Evolutionary conservation across 2,113 vertebrate species (phyloP), one percentile per base, ranked within the genome.

Genomic region (Chlorodrepanis virens): DNA sequence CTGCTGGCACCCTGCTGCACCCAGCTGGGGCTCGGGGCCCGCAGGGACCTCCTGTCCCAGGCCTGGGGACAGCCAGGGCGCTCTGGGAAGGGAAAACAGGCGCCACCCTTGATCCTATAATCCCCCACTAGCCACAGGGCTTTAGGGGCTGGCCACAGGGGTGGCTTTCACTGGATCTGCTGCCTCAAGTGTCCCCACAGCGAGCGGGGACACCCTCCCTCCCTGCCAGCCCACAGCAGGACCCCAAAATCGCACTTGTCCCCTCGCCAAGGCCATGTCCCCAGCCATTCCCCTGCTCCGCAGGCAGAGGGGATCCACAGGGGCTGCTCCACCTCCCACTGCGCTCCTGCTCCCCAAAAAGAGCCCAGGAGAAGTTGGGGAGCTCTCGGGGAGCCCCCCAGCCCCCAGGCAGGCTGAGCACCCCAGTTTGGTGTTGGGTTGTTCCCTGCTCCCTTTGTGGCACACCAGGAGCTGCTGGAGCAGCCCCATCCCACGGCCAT

Each of bases 401-500:
- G 40, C 29, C 23, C 1, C 24, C 76, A 12, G n/a, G n/a, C 15
- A 29, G 37, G 47, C 24, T 2, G 29, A 50, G 53, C 50, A 2
- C 21, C 64, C 4, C 27, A 5, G 5, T 29, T 15, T 12, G 53
- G 49, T 5, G 20, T 4, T 9, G 2, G 0, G 28, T 9, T 14
- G 6, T n/a, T 45, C 54, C 54, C 25, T 7, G 27, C 7, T 15
- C 22, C 60, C 27, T 8, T 1, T 2, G 10, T 1, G 4, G 44
- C 6, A 4, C 10, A 3, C 14, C 5, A 1, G 6, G 52, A 22
- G 54, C 59, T 27, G 60, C 65, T 5, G 6, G 56, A 21, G 22
- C 16, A 1, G 33, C 45, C 13, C 68, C 9, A 4, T 5, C 24
- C 4, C 23, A 0, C 54, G 47, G 14, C 1, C 52, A 2, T 0